Evolutionary conservation across 2,888 invertebrate genomes (phyloP).

Genomic region (Reticulitermes lucifugus): DNA sequence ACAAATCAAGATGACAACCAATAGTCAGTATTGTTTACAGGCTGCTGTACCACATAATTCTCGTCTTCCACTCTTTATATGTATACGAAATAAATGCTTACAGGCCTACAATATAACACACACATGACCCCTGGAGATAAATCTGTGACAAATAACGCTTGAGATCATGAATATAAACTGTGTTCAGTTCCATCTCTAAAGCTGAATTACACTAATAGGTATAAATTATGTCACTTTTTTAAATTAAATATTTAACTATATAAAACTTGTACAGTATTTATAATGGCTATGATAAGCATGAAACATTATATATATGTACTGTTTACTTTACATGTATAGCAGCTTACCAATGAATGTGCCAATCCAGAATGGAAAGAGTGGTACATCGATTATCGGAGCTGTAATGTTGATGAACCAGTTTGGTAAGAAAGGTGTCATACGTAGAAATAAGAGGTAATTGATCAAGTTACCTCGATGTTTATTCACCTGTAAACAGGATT

Average conservation of each 20-base stretch:
- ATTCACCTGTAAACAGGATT: conserved; percentile 62
- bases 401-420: conserved; percentile 99
- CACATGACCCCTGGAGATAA: too few relatives aligned
- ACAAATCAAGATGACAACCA: too few relatives aligned
- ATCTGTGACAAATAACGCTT: too few relatives aligned
- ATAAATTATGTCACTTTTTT: too few relatives aligned
- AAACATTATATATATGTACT: neutral
- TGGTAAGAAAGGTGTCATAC: conserved; percentile 97
- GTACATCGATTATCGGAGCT: conserved; percentile 97
- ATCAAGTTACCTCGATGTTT: conserved; percentile 91
- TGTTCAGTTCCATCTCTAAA: too few relatives aligned
- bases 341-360: conserved; percentile 92
- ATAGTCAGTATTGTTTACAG: too few relatives aligned
- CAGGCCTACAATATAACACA: too few relatives aligned
- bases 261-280: neutral
- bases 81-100: too few relatives aligned
- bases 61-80: too few relatives aligned
- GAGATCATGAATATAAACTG: too few relatives aligned
- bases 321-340: neutral
- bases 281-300: neutral
- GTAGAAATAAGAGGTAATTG: conserved; percentile 95
- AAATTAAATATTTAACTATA: neutral
- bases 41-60: too few relatives aligned
- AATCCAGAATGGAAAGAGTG: conserved; percentile 89
- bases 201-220: too few relatives aligned